phyloP scores from a whole-genome alignment of 92 coral and sea anemone genomes.

The Palythoa grandiflora region DNA sequence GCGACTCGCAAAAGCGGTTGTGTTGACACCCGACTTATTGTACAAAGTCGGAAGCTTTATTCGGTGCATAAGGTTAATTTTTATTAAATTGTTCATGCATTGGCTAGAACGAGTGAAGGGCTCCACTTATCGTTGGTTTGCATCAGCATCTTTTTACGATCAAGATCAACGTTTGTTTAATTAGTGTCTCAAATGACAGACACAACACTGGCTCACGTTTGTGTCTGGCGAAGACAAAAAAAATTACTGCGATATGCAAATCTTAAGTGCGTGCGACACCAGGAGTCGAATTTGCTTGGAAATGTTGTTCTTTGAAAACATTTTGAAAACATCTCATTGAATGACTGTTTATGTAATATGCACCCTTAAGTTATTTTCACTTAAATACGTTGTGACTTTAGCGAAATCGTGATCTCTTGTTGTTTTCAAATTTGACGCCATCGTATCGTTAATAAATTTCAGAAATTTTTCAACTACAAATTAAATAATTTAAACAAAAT shows the following conservation, averaged over 20 bases:
- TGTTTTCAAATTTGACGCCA: not conserved
- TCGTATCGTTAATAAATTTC: not conserved
- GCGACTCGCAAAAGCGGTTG: conserved; percentile 25
- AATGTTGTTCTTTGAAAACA: not conserved
- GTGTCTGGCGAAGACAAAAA: conserved; percentile 23
- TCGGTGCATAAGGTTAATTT: conserved; percentile 49
- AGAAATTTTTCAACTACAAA: not conserved
- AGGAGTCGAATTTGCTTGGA: not conserved
- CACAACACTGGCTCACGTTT: conserved; percentile 70
- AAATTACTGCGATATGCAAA: conserved; percentile 32
- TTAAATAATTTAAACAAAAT: not conserved
- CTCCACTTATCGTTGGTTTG: conserved; percentile 59
- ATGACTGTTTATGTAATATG: not conserved
- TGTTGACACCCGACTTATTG: conserved; percentile 53
- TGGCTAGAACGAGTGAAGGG: conserved; percentile 42
- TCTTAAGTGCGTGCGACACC: conserved; percentile 28
- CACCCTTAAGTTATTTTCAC: conserved; percentile 21
- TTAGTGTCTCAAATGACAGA: conserved; percentile 74
- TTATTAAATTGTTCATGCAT: conserved; percentile 62
- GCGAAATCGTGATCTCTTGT: not conserved
- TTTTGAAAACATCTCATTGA: conserved; percentile 7
- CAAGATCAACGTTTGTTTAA: conserved; percentile 78
- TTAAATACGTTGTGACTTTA: not conserved
- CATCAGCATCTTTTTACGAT: conserved; percentile 74
- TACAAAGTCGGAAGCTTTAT: conserved; percentile 45